Base-by-base conservation (phyloP, 37 sponge, comb jelly and placozoan species). In the Tethya wilhelma region DNA sequence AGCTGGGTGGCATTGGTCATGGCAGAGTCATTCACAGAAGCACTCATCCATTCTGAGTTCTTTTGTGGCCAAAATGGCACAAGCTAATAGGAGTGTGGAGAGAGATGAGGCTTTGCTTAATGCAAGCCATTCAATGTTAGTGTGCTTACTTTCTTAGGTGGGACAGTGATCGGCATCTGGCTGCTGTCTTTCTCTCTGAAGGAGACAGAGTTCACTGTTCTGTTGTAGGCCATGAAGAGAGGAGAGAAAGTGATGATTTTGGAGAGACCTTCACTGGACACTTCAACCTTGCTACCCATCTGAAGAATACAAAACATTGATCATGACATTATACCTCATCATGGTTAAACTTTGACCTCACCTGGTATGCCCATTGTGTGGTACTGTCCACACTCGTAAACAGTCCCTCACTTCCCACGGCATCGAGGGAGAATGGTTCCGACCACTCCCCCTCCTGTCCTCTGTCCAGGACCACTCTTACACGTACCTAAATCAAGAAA, bases 211-310 rank as follows among this genome's bases (percentile, higher is more conserved):
- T 12, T 65, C 66, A 93, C 94, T 22, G 97, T 93, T 8, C 71
- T 39, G 83, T 96, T 96, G 60, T 74, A 63, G 28, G 92, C 41
- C 26, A 96, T 38, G 49, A 76, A 84, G 71, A 88, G 86, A 1
- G 97, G 94, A 23, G 91, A 76, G 32, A 96, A 73, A 20, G 85
- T 85, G 74, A 96, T 66, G 34, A 90, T 80, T 60, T 86, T 90
- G 56, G 86, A 81, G 43, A 85, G 38, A 32, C 68, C 67, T 28
- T 67, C 75, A 1, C 59, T 59, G 6, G 97, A 85, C 46, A 84
- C 26, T 0, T 64, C 44, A 26, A 90, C 82, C 26, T 42, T 80
- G 32, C 74, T 73, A 9, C 95, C 95, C 71, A 94, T 71, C 94
- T 94, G 74, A 25, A 56, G 28, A 56, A 74, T 34, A 31, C 28